These are phyloP conservation scores for Bovichtus variegatus DNA, from an alignment of 2,797 vertebrate genomes.

Conservation along the genomic window DNA sequence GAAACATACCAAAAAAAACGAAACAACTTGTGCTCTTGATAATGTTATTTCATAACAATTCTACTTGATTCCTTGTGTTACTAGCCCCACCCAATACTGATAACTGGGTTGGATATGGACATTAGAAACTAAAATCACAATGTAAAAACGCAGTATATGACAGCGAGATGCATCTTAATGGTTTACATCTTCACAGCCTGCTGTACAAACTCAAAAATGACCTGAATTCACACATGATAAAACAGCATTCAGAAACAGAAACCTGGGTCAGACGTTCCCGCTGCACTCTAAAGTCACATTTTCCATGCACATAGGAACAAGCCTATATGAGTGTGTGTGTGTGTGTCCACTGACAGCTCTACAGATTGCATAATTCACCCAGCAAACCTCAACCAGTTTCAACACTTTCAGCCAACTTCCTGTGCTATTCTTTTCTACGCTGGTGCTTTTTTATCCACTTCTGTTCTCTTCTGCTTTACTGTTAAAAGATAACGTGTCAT, in stretches of 20 bases:
- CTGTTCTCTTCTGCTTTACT: neutral
- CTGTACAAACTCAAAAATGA: neutral
- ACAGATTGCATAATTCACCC: conserved; percentile 55
- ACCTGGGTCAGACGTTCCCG: conserved; percentile 4
- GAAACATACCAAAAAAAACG: neutral
- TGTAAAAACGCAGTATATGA: neutral
- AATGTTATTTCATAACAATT: neutral
- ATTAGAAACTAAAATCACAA: neutral
- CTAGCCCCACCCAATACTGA: neutral
- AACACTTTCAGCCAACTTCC: conserved; percentile 59
- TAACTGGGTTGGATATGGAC: neutral
- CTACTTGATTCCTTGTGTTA: neutral
- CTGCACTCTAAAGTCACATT: conserved; percentile 55
- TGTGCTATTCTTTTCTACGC: conserved; percentile 28
- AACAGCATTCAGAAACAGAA: conserved; percentile 51
- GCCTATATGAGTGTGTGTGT: neutral
- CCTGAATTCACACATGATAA: conserved; percentile 10
- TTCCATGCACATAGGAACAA: conserved; percentile 55
- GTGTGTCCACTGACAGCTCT: conserved; percentile 58
- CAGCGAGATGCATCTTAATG: neutral
- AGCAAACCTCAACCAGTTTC: conserved; percentile 50
- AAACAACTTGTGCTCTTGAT: neutral
- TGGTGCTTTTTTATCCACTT: neutral
- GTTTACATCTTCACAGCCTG: neutral
- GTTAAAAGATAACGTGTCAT: neutral